Conservation (phyloP, 2,113 vertebrate genomes). For the Amia ocellicauda region DNA sequence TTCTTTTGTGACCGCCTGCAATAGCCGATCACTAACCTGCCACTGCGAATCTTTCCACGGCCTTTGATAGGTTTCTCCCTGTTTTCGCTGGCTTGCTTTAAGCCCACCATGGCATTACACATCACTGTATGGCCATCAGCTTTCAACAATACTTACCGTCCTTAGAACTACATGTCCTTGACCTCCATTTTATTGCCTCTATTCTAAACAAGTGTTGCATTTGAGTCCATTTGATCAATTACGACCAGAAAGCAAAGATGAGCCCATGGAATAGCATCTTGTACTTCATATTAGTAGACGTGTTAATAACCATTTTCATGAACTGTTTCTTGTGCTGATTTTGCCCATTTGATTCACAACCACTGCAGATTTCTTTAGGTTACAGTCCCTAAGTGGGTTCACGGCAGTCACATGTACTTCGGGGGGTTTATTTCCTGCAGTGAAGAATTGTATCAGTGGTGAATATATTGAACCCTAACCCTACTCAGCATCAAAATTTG, state of each 20-base stretch:
- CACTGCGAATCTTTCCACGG: neutral
- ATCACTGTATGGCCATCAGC: slow-evolving; percentile 12
- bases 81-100: neutral
- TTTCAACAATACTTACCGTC: slow-evolving; percentile 10
- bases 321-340: too few species aligned
- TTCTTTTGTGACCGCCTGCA: slow-evolving; percentile 12
- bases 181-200: slow-evolving; percentile 8
- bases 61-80: neutral
- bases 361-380: too few species aligned
- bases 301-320: too few species aligned
- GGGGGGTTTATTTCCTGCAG: too few species aligned
- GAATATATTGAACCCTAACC: too few species aligned
- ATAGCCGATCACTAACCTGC: slow-evolving; percentile 11
- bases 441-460: too few species aligned
- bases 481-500: too few species aligned
- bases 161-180: neutral
- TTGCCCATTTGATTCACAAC: too few species aligned
- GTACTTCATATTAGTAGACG: too few species aligned
- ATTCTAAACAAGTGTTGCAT: neutral
- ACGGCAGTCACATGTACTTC: too few species aligned
- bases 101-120: neutral
- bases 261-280: neutral
- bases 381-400: too few species aligned
- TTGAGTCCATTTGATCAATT: neutral
- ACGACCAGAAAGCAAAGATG: neutral